Percentiles rank a stretch among this genome's conserved stretches.
phyloP scores from a whole-genome alignment of 2,113 vertebrate genomes.

The Sander lucioperca region DNA sequence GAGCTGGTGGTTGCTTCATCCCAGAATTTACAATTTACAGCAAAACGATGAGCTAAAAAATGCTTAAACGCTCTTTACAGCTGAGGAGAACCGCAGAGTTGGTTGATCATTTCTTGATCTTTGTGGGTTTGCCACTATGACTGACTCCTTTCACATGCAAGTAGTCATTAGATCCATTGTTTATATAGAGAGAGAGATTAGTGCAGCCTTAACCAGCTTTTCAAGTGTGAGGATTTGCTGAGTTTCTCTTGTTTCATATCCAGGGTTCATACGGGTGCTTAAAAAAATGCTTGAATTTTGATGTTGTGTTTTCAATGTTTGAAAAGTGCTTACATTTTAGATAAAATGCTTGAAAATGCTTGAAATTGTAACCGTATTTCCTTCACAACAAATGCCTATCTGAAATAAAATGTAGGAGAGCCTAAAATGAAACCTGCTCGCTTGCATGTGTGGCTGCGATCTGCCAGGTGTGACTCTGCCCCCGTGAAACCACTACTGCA shows the following conservation, averaged over 20 bases:
- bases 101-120: neutral
- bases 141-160: neutral
- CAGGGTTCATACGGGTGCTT: too few species aligned
- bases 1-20: neutral
- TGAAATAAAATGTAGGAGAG: too few species aligned
- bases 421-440: too few species aligned
- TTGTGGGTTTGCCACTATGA: neutral
- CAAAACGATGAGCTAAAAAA: neutral
- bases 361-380: too few species aligned
- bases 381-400: too few species aligned
- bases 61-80: neutral
- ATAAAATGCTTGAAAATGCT: too few species aligned
- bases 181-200: neutral
- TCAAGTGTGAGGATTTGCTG: neutral
- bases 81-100: neutral
- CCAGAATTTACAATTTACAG: neutral
- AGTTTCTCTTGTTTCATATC: neutral
- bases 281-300: too few species aligned
- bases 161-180: neutral
- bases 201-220: neutral
- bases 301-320: too few species aligned
- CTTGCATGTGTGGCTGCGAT: too few species aligned
- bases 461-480: too few species aligned
- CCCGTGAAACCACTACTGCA: too few species aligned
- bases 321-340: too few species aligned